Conservation (phyloP, 1,140 invertebrate species). For the Antheraea mylitta region DNA sequence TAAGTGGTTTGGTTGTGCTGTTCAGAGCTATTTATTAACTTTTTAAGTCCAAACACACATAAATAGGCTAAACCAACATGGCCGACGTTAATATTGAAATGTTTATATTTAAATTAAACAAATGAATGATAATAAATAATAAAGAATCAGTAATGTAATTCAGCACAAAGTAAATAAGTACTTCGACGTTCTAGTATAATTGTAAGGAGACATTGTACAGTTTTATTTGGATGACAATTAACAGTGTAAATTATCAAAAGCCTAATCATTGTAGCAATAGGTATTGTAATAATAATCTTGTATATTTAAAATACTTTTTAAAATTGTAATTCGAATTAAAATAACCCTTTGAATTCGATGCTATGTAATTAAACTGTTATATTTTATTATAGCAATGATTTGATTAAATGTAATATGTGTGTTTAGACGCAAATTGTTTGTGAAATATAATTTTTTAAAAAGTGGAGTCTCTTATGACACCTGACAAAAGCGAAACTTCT, state of each 20-base stretch:
- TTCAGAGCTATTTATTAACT: no score
- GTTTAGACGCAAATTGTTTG: background rate
- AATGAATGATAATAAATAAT: no score
- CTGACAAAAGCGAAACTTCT: no score
- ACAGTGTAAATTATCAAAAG: background rate
- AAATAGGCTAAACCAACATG: no score
- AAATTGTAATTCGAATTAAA: background rate
- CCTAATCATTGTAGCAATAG: background rate
- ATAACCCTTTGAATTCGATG: background rate
- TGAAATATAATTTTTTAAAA: no score
- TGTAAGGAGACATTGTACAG: background rate
- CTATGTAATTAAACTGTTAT: background rate
- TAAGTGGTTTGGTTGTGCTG: no score
- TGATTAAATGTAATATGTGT: background rate
- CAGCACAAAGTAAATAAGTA: conserved; percentile 1
- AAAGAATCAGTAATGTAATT: background rate
- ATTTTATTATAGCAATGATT: background rate
- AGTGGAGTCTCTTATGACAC: no score
- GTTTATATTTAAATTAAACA: no score
- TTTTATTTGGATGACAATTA: background rate
- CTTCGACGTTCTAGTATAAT: background rate
- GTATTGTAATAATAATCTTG: no score
- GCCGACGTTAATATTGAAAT: no score
- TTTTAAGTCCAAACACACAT: no score
- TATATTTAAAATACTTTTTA: no score